Base-by-base conservation (phyloP, 2,797 vertebrate species). In the Ara ararauna region DNA sequence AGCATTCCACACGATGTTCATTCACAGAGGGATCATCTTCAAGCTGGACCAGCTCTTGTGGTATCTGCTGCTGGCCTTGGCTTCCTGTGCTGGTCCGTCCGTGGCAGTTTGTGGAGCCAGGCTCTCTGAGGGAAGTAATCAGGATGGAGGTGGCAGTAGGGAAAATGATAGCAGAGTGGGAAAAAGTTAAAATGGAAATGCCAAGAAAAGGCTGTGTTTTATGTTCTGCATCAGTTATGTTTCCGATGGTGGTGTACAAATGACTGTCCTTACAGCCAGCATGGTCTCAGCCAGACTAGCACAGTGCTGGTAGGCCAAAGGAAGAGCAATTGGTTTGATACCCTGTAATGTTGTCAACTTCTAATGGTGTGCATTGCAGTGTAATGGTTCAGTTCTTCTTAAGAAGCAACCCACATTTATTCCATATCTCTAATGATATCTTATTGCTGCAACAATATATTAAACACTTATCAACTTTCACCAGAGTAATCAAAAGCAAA, bases 181-280 rank as follows among this genome's bases (percentile, higher is more conserved):
- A 24, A 18, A 22, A 48, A 30, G 11, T 20, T 14, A 5, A 16
- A 23, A 0, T 4, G 3, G 47, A 34, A 60, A 10, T 34, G 40
- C 19, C 24, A 18, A 34, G 27, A 38, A 18, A 7, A 22, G 29
- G 34, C 14, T 19, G 19, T 10, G 11, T 24, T 34, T 53, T 7
- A 5, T 5, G 1, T 65, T 58, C 56, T 36, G 3, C 2, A 0
- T 2, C 11, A 10, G 2, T 42, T 14, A 2, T 1, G 0, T 30
- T 23, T 20, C 42, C 51, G 36, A 2, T 5, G 15, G 19, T 70
- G 45, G 11, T 29, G 4, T 9, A 6, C 23, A 14, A 2, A 2
- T 13, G 18, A 3, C 47, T 29, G 60, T 42, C 29, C 5, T 0
- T 7, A 9, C 32, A 13, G 44, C 8, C 53, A 32, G 18, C 3